Evolutionary conservation across 2,888 invertebrate genomes (phyloP).

Genomic region (Andrena camellia): DNA sequence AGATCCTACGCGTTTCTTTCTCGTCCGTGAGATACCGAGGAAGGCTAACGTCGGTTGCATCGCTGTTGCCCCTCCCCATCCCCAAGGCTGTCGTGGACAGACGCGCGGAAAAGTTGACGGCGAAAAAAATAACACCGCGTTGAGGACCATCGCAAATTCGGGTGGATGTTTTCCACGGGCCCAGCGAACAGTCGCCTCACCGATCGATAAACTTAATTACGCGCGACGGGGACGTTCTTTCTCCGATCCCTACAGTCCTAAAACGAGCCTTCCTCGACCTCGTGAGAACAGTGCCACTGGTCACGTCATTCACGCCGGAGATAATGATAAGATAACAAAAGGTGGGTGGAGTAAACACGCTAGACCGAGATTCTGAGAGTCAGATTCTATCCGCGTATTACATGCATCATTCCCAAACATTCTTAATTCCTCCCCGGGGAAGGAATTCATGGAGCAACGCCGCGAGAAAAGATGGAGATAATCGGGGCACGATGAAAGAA

Average conservation of each 20-base stretch:
- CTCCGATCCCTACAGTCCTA: not conserved
- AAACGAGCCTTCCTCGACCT: not conserved
- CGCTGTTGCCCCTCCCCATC: constrained; percentile 7
- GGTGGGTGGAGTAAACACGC: constrained; percentile 23
- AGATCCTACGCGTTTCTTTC: constrained; percentile 3
- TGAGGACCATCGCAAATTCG: constrained; percentile 46
- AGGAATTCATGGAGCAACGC: not conserved
- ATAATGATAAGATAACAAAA: constrained; percentile 65
- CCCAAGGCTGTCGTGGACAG: constrained; percentile 33
- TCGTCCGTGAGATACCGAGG: not conserved
- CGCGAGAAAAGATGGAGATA: no score
- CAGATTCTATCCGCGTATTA: not conserved
- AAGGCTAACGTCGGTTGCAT: constrained; percentile 3
- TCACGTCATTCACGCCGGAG: constrained; percentile 16
- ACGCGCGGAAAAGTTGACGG: constrained; percentile 17
- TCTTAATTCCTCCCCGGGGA: not conserved
- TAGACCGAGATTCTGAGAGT: not conserved
- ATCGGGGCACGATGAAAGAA: no score
- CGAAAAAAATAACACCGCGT: constrained; percentile 19
- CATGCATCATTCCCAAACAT: constrained; percentile 17
- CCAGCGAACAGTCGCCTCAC: not conserved
- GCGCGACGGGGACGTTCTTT: constrained; percentile 26
- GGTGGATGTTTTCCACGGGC: constrained; percentile 37
- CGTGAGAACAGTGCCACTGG: constrained; percentile 10
- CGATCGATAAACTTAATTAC: constrained; percentile 71